These are phyloP conservation scores for Tachycineta bicolor DNA, from an alignment of 2,113 vertebrate genomes.

Conservation along the genomic window DNA sequence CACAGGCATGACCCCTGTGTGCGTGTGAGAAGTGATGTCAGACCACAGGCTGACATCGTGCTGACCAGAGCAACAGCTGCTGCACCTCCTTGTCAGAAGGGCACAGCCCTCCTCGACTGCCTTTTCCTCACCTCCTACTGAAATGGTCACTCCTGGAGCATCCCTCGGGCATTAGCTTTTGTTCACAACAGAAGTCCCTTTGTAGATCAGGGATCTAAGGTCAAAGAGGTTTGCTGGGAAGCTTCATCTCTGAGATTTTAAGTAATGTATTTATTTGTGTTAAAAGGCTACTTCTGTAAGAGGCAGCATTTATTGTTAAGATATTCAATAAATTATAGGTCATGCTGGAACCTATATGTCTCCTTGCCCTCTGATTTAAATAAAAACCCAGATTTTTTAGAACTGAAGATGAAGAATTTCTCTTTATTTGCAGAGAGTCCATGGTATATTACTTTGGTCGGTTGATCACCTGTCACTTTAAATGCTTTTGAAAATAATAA, in stretches of 20 bases:
- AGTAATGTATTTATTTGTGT: neutral
- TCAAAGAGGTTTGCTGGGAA: neutral
- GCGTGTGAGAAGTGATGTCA: neutral
- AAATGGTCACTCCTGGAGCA: neutral
- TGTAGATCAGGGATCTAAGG: neutral
- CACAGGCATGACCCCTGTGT: too few species aligned
- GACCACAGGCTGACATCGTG: neutral
- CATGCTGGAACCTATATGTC: neutral
- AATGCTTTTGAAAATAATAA: neutral
- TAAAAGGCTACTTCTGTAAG: neutral
- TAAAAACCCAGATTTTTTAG: neutral
- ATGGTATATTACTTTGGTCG: neutral
- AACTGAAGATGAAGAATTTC: neutral
- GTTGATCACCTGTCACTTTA: neutral
- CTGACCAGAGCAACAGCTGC: neutral
- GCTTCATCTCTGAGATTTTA: neutral
- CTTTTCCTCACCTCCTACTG: neutral
- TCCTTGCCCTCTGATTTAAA: neutral
- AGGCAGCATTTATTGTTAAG: neutral
- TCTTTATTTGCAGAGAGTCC: neutral
- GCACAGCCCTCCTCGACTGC: fast-evolving
- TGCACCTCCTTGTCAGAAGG: neutral
- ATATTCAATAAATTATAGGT: neutral
- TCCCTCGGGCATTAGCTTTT: neutral
- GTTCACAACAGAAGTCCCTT: neutral